phyloP scores from a whole-genome alignment of 2,888 invertebrate genomes.

The Tuberolachnus salignus region DNA sequence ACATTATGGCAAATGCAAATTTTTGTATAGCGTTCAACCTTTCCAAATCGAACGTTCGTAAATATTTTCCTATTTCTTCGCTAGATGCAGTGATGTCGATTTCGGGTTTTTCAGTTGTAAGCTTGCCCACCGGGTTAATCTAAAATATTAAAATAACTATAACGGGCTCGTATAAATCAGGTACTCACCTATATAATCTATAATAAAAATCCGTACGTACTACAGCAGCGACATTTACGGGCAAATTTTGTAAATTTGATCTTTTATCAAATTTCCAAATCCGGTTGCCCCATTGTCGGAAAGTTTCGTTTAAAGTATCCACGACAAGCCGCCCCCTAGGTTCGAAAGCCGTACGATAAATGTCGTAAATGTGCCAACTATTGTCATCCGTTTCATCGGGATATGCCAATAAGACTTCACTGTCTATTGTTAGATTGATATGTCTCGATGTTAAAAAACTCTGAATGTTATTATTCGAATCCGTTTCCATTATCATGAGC shows the following conservation, averaged over 20 bases:
- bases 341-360: conserved; percentile 45
- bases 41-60: background rate
- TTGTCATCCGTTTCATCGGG: background rate
- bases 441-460: conserved; percentile 14
- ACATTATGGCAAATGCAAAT: conserved; percentile 28
- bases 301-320: conserved; percentile 27
- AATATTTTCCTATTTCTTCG: conserved; percentile 2
- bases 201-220: conserved; percentile 47
- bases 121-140: background rate
- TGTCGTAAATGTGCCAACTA: conserved; percentile 31
- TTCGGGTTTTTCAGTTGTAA: background rate
- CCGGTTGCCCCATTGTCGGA: conserved; percentile 42
- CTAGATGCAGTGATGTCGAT: background rate
- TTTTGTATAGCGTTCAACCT: background rate
- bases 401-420: conserved; percentile 46
- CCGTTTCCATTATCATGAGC: conserved; percentile 37
- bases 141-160: background rate
- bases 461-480: conserved; percentile 3
- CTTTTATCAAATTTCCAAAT: conserved; percentile 56
- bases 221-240: conserved; percentile 50
- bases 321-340: conserved; percentile 36
- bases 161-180: too few species aligned
- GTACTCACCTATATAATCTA: too few species aligned
- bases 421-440: conserved; percentile 23
- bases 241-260: conserved; percentile 51